These are phyloP conservation scores for Gymnocypris eckloni DNA, from an alignment of 2,797 vertebrate species.

Conservation along the genomic window DNA sequence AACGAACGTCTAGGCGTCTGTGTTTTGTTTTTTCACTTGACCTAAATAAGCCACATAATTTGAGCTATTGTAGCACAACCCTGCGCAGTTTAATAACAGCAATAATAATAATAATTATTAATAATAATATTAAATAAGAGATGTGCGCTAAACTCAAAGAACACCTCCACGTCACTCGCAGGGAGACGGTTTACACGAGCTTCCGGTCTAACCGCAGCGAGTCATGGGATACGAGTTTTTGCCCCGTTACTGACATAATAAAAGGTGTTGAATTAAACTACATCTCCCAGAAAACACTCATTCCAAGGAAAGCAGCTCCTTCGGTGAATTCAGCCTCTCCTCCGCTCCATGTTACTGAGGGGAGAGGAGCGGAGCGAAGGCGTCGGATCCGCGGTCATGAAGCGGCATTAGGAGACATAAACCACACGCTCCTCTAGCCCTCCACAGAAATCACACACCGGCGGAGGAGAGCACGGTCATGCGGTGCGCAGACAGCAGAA, in stretches of 20 bases:
- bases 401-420: neutral
- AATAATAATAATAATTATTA: neutral
- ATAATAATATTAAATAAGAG: neutral
- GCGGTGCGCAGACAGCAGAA: conserved; percentile 75
- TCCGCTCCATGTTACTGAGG: conserved; percentile 31
- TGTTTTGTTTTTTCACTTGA: neutral
- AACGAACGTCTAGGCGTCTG: neutral
- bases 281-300: conserved; percentile 14
- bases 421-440: conserved; percentile 18
- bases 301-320: neutral
- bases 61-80: neutral
- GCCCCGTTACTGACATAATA: rapidly evolving
- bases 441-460: neutral
- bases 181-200: neutral
- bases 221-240: conserved; percentile 39
- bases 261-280: neutral
- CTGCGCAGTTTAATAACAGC: neutral
- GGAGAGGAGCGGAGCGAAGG: conserved; percentile 34
- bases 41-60: neutral
- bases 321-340: conserved; percentile 12
- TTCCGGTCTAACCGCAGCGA: conserved; percentile 41
- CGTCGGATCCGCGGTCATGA: conserved; percentile 5
- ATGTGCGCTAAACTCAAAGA: neutral
- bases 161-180: conserved; percentile 57
- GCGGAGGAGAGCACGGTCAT: conserved; percentile 62